These are phyloP conservation scores for Agriopis aurantiaria DNA, from an alignment of 2,888 invertebrate species.

Conservation along the genomic window DNA sequence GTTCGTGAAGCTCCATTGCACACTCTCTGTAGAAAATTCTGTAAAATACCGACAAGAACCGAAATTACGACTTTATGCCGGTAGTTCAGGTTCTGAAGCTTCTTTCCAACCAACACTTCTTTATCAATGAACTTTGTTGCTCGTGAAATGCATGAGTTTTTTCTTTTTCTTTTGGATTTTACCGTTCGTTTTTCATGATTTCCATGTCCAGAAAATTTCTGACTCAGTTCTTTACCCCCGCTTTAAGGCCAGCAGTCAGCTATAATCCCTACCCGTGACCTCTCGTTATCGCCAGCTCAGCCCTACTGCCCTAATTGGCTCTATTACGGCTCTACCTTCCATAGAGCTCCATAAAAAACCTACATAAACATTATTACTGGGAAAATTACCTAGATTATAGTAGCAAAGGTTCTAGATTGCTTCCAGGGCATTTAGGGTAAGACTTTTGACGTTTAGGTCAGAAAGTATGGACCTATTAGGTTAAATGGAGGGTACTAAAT, in stretches of 20 bases:
- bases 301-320: constrained; percentile 36
- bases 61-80: no score
- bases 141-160: no score
- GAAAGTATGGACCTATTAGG: constrained; percentile 16
- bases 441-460: constrained; percentile 5
- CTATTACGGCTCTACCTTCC: constrained; percentile 35
- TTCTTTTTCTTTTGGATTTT: no score
- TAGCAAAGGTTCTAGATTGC: constrained; percentile 7
- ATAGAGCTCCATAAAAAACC: constrained; percentile 54
- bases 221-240: neutral
- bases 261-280: constrained; percentile 47
- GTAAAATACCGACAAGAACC: no score
- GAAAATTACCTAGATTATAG: constrained; percentile 20
- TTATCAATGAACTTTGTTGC: no score
- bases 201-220: neutral
- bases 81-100: no score
- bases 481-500: neutral
- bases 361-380: constrained; percentile 23
- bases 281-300: constrained; percentile 53
- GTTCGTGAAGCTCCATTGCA: no score
- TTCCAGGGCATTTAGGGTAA: constrained; percentile 1
- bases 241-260: constrained; percentile 29
- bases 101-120: no score
- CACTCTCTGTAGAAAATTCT: no score
- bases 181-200: neutral